Evolutionary conservation across 2,888 invertebrate genomes (phyloP).

Genomic region (Synanthedon vespiformis): DNA sequence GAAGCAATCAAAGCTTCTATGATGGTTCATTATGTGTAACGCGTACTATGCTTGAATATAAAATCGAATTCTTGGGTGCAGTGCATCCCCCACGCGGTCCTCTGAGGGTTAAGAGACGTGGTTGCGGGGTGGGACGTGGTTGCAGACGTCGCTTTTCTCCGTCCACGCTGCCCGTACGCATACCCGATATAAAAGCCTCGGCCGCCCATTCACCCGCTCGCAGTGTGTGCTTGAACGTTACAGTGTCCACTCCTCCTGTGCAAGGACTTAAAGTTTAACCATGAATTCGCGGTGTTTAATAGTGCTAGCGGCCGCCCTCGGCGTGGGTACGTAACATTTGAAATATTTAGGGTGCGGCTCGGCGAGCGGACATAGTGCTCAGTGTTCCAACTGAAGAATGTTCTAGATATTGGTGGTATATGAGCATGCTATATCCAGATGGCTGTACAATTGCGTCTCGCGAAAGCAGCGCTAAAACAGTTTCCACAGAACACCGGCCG

Average conservation of each 20-base stretch:
- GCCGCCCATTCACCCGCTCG: slow-evolving; percentile 68
- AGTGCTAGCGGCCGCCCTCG: slow-evolving; percentile 75
- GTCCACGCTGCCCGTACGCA: slow-evolving; percentile 44
- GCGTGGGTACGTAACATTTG: slow-evolving; percentile 75
- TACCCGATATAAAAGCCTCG: slow-evolving; percentile 65
- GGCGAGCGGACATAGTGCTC: slow-evolving; percentile 12
- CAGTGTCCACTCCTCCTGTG: slow-evolving; percentile 60
- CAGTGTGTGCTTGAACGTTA: slow-evolving; percentile 69
- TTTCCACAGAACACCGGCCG: slow-evolving; percentile 25
- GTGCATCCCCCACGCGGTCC: slow-evolving; percentile 1
- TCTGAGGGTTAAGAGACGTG: slow-evolving; percentile 6
- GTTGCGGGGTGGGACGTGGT: slow-evolving; percentile 18
- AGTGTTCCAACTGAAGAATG: slow-evolving; percentile 17
- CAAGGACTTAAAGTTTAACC: slow-evolving; percentile 61
- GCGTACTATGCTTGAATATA: no score
- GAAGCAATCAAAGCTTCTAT: not conserved
- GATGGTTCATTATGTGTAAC: not conserved
- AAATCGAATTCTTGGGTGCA: not conserved
- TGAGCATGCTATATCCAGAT: slow-evolving; percentile 3
- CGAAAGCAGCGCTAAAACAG: slow-evolving; percentile 32
- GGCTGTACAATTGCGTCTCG: slow-evolving; percentile 17
- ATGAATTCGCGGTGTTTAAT: slow-evolving; percentile 70
- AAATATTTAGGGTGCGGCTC: slow-evolving; percentile 55
- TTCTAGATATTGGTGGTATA: slow-evolving; percentile 1
- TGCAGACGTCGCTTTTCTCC: slow-evolving; percentile 51